phyloP scores from a whole-genome alignment of 2,797 vertebrate species.

The Fundulus diaphanus region DNA sequence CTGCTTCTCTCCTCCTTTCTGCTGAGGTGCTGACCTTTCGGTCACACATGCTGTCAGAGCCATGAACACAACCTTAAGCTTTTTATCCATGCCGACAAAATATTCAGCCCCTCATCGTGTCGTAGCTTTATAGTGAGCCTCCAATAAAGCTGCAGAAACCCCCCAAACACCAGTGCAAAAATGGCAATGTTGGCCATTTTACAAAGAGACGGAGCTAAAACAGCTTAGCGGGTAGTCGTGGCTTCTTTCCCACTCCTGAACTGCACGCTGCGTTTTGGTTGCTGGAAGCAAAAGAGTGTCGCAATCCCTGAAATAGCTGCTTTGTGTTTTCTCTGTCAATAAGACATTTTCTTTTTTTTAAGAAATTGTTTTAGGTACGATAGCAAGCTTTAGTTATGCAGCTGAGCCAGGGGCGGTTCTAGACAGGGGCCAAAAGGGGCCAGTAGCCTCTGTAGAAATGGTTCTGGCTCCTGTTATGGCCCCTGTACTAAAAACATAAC shows the following conservation, averaged over 20 bases:
- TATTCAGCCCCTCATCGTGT: conserved; percentile 5
- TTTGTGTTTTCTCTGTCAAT: too few species aligned
- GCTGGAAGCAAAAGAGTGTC: background rate
- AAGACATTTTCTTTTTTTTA: background rate
- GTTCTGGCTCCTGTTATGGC: too few species aligned
- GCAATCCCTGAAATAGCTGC: background rate
- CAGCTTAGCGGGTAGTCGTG: background rate
- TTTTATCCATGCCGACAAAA: conserved; percentile 32
- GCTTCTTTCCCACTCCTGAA: background rate
- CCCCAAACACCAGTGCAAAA: background rate
- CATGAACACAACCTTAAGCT: conserved; percentile 42
- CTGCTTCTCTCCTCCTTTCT: conserved; percentile 21
- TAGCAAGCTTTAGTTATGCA: background rate
- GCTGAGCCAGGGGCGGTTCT: too few species aligned
- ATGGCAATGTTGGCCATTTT: background rate
- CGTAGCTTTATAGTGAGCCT: background rate
- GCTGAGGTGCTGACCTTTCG: conserved; percentile 47
- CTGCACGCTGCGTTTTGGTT: background rate
- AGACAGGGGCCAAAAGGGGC: too few species aligned
- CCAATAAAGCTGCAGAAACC: background rate
- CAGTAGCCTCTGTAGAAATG: too few species aligned
- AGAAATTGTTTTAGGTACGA: background rate
- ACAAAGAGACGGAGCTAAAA: too few species aligned
- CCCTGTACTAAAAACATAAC: too few species aligned
- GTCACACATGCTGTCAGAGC: conserved; percentile 21